Conservation (phyloP, 2,888 invertebrate species). For the Keiferia lycopersicella region DNA sequence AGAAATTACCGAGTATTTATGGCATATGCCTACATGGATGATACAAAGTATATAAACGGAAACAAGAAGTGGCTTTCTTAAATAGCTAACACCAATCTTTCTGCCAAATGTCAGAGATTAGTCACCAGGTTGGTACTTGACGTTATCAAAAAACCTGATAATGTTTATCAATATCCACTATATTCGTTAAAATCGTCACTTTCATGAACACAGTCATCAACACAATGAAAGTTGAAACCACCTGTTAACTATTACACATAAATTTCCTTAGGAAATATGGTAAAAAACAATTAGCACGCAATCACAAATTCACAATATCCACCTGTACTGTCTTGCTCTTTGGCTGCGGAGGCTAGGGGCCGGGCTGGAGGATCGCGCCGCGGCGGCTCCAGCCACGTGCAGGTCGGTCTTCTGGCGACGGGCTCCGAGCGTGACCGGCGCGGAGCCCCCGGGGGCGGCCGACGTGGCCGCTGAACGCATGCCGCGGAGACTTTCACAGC, state of each 20-base stretch:
- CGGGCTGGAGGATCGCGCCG: constrained; percentile 66
- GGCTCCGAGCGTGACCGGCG: constrained; percentile 67
- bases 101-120: constrained; percentile 1
- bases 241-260: constrained; percentile 15
- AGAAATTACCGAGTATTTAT: neutral
- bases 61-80: neutral
- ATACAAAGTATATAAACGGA: neutral
- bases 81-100: constrained; percentile 15
- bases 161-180: neutral
- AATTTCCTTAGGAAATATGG: constrained; percentile 1
- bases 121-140: neutral
- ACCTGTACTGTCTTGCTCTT: constrained; percentile 78
- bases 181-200: constrained; percentile 1
- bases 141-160: constrained; percentile 8
- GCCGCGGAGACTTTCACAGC: constrained; percentile 72
- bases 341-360: constrained; percentile 81
- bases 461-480: constrained; percentile 65
- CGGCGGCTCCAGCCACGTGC: constrained; percentile 69
- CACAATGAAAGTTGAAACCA: constrained; percentile 24
- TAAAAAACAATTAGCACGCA: constrained; percentile 18
- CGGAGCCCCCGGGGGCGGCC: constrained; percentile 39
- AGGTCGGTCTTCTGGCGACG: constrained; percentile 81
- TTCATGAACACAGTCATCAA: constrained; percentile 1
- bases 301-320: constrained; percentile 31
- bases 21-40: neutral